A percentile compares a stretch with the other conserved stretches of the same genome.
Evolutionary conservation across 1,140 invertebrate species (phyloP).

Genomic region (Amyelois transitella): DNA sequence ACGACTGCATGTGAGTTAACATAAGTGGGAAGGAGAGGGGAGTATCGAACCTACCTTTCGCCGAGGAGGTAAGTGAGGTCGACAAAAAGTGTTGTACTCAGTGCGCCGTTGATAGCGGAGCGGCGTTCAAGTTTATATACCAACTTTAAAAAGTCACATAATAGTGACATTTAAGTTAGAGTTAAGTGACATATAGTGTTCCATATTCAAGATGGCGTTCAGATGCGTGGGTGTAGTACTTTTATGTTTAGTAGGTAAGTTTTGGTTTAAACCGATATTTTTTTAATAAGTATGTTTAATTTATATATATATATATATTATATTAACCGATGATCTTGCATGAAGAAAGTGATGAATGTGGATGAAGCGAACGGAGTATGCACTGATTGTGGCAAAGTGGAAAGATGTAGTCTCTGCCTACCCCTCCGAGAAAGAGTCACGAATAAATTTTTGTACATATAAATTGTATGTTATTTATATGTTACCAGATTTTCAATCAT

Average conservation of each 20-base stretch:
- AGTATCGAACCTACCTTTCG: conserved; percentile 53
- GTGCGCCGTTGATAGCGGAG: conserved; percentile 57
- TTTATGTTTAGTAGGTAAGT: conserved; percentile 62
- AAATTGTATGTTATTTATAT: too few relatives aligned
- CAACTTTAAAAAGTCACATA: conserved; percentile 44
- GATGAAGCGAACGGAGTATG: too few relatives aligned
- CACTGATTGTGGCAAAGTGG: too few relatives aligned
- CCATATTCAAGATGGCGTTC: conserved; percentile 59
- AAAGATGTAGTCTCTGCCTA: too few relatives aligned
- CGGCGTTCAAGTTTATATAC: conserved; percentile 31
- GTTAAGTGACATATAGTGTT: conserved; percentile 37
- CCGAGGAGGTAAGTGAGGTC: conserved; percentile 58
- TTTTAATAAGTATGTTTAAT: too few relatives aligned
- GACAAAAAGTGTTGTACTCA: conserved; percentile 65
- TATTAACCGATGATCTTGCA: too few relatives aligned
- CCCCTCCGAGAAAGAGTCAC: too few relatives aligned
- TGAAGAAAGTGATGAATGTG: too few relatives aligned
- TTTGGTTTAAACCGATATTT: background rate
- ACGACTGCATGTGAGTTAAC: conserved; percentile 22
- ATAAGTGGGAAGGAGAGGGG: conserved; percentile 34
- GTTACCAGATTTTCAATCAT: too few relatives aligned
- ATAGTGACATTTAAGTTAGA: conserved; percentile 51
- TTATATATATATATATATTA: too few relatives aligned
- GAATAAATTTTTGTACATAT: too few relatives aligned
- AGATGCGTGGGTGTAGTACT: conserved; percentile 40